Evolutionary conservation across 2,113 vertebrate genomes (phyloP), one percentile per base, ranked within the genome.

Genomic region (Acrocephalus kingi): DNA sequence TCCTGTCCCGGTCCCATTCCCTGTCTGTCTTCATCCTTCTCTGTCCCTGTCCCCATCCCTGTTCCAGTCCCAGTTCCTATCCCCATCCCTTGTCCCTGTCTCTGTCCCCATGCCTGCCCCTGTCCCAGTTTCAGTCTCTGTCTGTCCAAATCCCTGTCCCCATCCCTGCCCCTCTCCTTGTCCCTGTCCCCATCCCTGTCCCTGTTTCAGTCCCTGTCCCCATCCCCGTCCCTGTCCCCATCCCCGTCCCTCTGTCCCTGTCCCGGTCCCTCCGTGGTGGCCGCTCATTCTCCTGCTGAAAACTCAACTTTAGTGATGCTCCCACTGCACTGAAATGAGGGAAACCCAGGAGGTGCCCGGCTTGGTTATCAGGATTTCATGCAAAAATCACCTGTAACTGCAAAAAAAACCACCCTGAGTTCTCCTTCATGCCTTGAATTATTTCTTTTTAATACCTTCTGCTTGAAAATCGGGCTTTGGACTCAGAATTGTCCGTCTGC

Each of bases 141-240:
- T 15, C 18, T n/a, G n/a, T n/a, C n/a, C n/a, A n/a, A n/a, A n/a
- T n/a, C 20, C 55, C 20, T 7, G 45, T 15, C 18, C 21, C 11
- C 8, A 5, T 73, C 39, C 37, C 18, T n/a, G n/a, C n/a, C n/a
- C n/a, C n/a, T n/a, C n/a, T n/a, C n/a, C n/a, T n/a, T n/a, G n/a
- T n/a, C 35, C 33, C 49, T 6, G 9, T 25, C 30, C 69, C 35
- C 7, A 20, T 17, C 8, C 35, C 49, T 15, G 24, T 15, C 23
- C 49, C 49, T 10, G 20, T 46, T 23, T 41, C 48, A 3, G 13
- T 35, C 24, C 22, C 20, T 2, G 13, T 14, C 21, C 9, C 46
- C 1, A 1, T 48, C 11, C 23, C 25, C 0, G 8, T 75, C 22
- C 6, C 21, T 18, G 2, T 81, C 13, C 30, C 37, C 0, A 3